Evolutionary conservation across 2,113 vertebrate genomes (phyloP).

Genomic region (Chiloscyllium plagiosum): DNA sequence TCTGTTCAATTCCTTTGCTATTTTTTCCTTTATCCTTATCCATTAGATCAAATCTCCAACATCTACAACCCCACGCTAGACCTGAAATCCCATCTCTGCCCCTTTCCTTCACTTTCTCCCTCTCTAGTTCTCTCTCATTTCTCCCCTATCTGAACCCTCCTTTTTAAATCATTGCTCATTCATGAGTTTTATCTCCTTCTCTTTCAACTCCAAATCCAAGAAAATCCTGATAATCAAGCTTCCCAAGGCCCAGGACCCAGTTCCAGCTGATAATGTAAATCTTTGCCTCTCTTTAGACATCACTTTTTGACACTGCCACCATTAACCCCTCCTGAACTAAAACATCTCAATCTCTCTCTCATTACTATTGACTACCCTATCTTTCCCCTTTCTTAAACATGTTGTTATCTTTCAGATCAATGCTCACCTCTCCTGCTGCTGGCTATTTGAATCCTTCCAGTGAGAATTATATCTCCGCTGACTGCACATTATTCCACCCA

Average conservation of each 20-base stretch:
- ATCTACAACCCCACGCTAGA: neutral
- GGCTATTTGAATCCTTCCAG: neutral
- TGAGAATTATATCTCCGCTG: neutral
- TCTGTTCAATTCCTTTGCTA: too few relatives aligned
- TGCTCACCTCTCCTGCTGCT: neutral
- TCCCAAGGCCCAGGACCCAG: too few relatives aligned
- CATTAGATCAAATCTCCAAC: neutral
- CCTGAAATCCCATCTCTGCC: neutral
- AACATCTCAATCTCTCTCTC: neutral
- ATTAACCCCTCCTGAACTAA: neutral
- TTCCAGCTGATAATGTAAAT: neutral
- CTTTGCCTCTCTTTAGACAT: neutral
- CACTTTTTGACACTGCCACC: neutral
- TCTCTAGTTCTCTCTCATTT: neutral
- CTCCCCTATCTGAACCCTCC: neutral
- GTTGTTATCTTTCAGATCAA: neutral
- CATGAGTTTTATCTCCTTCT: neutral
- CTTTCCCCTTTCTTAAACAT: neutral
- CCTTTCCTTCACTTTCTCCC: neutral
- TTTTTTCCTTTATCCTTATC: neutral
- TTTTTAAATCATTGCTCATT: neutral
- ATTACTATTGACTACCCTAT: neutral
- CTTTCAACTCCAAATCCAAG: neutral
- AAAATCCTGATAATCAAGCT: neutral
- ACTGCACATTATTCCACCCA: neutral